Percentiles rank a stretch among this genome's conserved stretches.
phyloP scores from a whole-genome alignment of 1,140 invertebrate species.

The Samia ricini region DNA sequence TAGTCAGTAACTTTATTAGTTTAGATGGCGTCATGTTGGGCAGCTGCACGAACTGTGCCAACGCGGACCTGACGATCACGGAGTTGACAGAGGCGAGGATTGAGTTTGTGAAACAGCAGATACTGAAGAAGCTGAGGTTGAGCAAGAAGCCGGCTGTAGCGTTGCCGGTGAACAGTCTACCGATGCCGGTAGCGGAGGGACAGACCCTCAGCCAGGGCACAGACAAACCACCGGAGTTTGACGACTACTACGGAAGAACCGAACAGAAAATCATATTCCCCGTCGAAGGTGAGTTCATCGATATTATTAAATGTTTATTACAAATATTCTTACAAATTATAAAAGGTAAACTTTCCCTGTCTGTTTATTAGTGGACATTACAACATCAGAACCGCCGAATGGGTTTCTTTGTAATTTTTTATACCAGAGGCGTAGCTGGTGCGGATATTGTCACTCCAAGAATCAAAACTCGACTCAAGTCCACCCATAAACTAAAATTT shows the following conservation, averaged over 20 bases:
- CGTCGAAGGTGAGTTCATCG: conserved; percentile 80
- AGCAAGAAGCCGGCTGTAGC: conserved; percentile 81
- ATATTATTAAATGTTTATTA: background rate
- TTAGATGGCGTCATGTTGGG: conserved; percentile 41
- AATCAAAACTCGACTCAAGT: too few relatives aligned
- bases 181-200: conserved; percentile 84
- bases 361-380: too few relatives aligned
- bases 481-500: too few relatives aligned
- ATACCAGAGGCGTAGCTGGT: too few relatives aligned
- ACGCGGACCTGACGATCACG: conserved; percentile 42
- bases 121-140: conserved; percentile 86
- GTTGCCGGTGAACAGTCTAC: conserved; percentile 79
- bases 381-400: too few relatives aligned
- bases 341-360: too few relatives aligned
- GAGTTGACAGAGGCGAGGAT: conserved; percentile 79
- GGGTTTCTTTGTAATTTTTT: too few relatives aligned
- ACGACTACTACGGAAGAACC: conserved; percentile 88
- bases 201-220: conserved; percentile 65
- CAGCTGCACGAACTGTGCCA: conserved; percentile 58
- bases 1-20: conserved; percentile 47
- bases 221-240: conserved; percentile 75
- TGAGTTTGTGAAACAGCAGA: conserved; percentile 90
- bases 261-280: conserved; percentile 89
- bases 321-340: too few relatives aligned
- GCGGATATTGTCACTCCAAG: too few relatives aligned